Conservation (phyloP, 2,888 invertebrate species). For the Oscheius sp. region DNA sequence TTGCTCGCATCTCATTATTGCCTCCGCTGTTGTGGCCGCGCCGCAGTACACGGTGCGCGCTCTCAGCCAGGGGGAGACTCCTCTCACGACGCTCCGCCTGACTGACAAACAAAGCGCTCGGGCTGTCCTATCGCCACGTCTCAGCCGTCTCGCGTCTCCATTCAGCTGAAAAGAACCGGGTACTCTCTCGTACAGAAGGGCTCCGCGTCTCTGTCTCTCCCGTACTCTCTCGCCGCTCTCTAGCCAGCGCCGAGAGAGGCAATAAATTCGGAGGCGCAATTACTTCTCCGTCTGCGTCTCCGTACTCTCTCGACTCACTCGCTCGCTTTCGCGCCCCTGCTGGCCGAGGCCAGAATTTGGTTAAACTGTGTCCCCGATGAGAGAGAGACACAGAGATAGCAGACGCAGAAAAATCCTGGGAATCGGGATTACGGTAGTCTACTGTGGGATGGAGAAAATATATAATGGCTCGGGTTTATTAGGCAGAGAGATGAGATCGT, state of each 20-base stretch:
- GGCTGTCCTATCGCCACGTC: conserved; percentile 24
- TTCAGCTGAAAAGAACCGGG: background rate
- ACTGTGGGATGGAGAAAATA: too few species aligned
- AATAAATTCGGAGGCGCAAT: conserved; percentile 40
- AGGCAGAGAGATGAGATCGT: too few species aligned
- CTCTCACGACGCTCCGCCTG: conserved; percentile 27
- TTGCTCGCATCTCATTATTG: conserved; percentile 43
- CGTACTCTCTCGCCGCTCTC: conserved; percentile 14
- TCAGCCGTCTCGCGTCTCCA: conserved; percentile 28
- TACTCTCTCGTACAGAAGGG: conserved; percentile 15
- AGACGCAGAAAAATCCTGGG: too few species aligned
- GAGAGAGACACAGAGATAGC: too few species aligned
- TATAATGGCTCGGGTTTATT: too few species aligned
- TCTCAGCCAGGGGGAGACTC: conserved; percentile 24
- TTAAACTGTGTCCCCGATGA: conserved; percentile 17
- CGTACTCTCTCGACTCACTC: conserved; percentile 23
- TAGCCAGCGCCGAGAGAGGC: conserved; percentile 33
- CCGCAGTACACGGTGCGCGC: conserved; percentile 40
- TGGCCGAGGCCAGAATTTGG: conserved; percentile 14
- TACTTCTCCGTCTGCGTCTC: conserved; percentile 36
- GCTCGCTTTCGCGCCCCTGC: background rate
- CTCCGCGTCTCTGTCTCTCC: background rate
- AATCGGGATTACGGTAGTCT: too few species aligned
- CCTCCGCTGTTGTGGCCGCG: conserved; percentile 29
- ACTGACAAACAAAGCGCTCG: conserved; percentile 38